Evolutionary conservation across 2,113 vertebrate species (phyloP).

Genomic region (Piprites chloris): DNA sequence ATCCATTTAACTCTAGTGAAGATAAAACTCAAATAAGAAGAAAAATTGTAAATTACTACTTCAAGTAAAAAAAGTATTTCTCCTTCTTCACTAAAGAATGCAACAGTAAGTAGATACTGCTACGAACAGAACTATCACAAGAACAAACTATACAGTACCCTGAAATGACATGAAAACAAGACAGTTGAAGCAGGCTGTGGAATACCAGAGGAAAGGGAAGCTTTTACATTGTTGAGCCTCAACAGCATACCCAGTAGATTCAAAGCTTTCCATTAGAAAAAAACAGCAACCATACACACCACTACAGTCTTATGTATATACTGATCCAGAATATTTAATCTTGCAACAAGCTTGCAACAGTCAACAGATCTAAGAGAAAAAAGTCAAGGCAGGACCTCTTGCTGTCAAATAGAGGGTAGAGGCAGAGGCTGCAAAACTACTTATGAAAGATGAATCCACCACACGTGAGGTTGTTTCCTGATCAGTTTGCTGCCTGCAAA

Average conservation of each 20-base stretch:
- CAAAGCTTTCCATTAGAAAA: background rate
- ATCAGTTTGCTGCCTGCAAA: background rate
- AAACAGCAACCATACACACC: background rate
- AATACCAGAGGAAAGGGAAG: background rate
- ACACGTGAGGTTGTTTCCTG: background rate
- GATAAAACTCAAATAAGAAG: background rate
- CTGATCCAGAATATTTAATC: background rate
- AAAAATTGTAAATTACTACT: background rate
- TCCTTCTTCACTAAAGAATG: background rate
- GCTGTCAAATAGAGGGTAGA: background rate
- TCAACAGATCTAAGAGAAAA: background rate
- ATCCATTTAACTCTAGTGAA: background rate
- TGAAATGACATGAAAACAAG: background rate
- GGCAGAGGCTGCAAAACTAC: conserved; percentile 5
- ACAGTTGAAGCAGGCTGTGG: background rate
- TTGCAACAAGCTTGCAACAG: background rate
- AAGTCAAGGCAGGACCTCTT: background rate
- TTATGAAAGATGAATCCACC: background rate
- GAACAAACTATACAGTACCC: background rate
- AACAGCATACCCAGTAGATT: background rate
- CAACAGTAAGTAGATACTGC: background rate
- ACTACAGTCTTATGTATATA: background rate
- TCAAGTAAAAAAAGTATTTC: background rate
- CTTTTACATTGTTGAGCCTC: background rate
- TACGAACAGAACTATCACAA: background rate